Base-by-base conservation (phyloP, 2,888 invertebrate genomes). In the Cecidostiba fungosa region DNA sequence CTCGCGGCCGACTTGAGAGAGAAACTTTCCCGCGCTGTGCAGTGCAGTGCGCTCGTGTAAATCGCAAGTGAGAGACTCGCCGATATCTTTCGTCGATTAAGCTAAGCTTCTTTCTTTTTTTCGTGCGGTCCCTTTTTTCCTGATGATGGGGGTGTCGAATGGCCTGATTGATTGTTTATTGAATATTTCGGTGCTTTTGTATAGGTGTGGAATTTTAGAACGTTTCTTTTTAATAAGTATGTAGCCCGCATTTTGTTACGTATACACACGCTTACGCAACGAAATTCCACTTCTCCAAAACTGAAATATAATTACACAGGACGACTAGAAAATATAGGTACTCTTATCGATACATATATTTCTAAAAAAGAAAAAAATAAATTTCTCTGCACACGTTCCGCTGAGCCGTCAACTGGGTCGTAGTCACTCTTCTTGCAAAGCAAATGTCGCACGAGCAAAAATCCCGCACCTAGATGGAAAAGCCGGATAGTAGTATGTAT, bases 11-110 rank as follows among this genome's bases (percentile, higher is more conserved):
- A 50, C 36, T n/a, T 10, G 69, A 50, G 14, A 36, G 3, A 23
- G 50, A 39, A 82, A 82, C 84, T 84, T 79, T 84, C 84, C 79
- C 84, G 84, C 82, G 76, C 47, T 54, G 47, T 10, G 10, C 10
- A 1, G 43, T n/a, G n/a, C n/a, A n/a, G n/a, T n/a, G n/a, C n/a
- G n/a, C 54, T 59, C n/a, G n/a, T 59, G n/a, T 59, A 59, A 59
- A 59, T 59, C 54, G 54, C 54, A 6, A n/a, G 47, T 23, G 36
- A n/a, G 73, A 23, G 14, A 36, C 66, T 23, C 66, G 14, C 50
- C 84, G 76, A 81, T 80, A 80, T 70, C 76, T 79, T 43, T n/a
- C 50, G 54, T 66, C 79, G 78, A 85, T 85, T 70, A 69, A 77
- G n/a, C 10, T 36, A 26, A 23, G 3, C 14, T 36, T 29, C 10